Conservation (phyloP, 1,140 invertebrate genomes). For the Aporrectodea caliginosa region DNA sequence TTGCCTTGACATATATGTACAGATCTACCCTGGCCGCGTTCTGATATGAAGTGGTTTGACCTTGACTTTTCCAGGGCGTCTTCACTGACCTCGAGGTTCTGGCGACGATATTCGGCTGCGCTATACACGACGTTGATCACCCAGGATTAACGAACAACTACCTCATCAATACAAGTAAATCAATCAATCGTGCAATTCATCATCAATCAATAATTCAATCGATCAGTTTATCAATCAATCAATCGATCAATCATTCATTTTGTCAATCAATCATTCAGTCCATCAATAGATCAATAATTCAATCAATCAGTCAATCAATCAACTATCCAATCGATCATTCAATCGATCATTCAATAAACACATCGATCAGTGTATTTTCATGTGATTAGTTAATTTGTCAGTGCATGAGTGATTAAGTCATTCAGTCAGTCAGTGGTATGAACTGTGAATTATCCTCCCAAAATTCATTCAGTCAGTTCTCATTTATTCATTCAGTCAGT, state of each 20-base stretch:
- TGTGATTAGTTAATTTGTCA: too few relatives aligned
- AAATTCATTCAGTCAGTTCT: too few relatives aligned
- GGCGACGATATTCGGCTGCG: slow-evolving; percentile 59
- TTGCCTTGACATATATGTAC: neutral
- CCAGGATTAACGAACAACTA: slow-evolving; percentile 61
- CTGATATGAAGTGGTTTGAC: neutral
- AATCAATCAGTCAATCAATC: too few relatives aligned
- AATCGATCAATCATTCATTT: neutral
- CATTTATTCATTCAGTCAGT: too few relatives aligned
- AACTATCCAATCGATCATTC: too few relatives aligned
- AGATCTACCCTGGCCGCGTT: neutral
- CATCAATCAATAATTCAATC: neutral
- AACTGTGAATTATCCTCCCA: too few relatives aligned
- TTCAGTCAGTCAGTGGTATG: neutral
- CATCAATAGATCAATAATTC: neutral
- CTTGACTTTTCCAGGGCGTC: slow-evolving; percentile 65
- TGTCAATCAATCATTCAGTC: neutral
- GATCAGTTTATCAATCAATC: neutral
- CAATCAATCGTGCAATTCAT: neutral
- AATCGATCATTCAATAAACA: too few relatives aligned
- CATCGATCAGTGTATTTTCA: too few relatives aligned
- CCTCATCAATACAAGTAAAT: slow-evolving; percentile 53
- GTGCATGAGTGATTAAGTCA: too few relatives aligned
- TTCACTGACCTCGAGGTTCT: slow-evolving; percentile 59
- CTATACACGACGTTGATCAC: slow-evolving; percentile 61